Base-by-base conservation (phyloP, 2,797 vertebrate genomes). In the Argentina silus region DNA sequence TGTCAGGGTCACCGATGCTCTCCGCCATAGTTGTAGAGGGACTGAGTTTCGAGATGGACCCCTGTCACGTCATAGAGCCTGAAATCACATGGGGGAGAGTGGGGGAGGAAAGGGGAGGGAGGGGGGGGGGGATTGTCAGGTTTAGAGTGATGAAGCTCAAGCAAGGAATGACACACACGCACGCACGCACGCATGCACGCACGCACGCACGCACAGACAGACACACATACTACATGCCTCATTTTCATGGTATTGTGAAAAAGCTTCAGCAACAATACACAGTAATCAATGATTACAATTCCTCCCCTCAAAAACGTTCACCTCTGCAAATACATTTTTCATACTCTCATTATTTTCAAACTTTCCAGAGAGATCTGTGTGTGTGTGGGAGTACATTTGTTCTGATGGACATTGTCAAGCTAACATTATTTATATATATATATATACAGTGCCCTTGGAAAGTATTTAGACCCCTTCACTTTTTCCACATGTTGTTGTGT, bases 51-150 rank as follows among this genome's bases (percentile, higher is more conserved):
- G 87, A 86, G 83, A 81, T 89, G 86, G 86, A 88, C 88, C 88
- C 89, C 89, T 87, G 89, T 90, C 90, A 78, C 91, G 90, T 93
- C 91, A 93, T 92, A 93, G 89, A 85, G 92, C 90, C 91, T 94
- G 85, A 71, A 62, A 83, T 42, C 17, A 56, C 15, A 53, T 42
- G 1, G 68, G 21, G 8, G n/a, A 14, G 55, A n/a, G 8, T 3
- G n/a, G 21, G 19, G 19, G 21, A 7, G 45, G 45, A 2, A 7
- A 21, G 45, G 48, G n/a, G 15, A n/a, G 36, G 3, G 47, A 48
- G 9, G 19, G 15, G 7, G n/a, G 19, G 43, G 64, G 8, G 12
- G 44, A 55, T 57, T 61, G 56, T 68, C 56, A 74, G 36, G 76
- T 57, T 69, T 73, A 27, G 23, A 27, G 19, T 50, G 17, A 57